Conservation (phyloP, 2,888 invertebrate genomes). For the Ormyrus labotus region DNA sequence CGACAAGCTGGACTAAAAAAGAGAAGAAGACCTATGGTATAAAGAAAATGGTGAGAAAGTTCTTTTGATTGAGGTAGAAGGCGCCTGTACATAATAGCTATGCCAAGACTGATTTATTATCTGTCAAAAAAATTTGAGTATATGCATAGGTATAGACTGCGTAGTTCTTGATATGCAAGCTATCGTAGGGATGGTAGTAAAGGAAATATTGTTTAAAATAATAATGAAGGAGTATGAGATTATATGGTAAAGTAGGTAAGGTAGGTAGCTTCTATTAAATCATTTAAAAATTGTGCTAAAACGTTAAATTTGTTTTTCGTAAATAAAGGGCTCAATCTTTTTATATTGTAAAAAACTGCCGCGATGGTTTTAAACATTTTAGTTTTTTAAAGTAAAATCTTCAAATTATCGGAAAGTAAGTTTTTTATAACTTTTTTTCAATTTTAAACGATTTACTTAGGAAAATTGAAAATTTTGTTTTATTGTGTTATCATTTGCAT, state of each 20-base stretch:
- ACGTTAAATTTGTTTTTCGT: neutral
- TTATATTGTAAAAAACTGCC: neutral
- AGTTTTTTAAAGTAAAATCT: no score
- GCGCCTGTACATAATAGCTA: slow-evolving; percentile 51
- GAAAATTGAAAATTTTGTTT: no score
- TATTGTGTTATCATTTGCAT: no score
- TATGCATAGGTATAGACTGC: slow-evolving; percentile 43
- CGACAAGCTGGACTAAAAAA: slow-evolving; percentile 74
- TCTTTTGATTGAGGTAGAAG: slow-evolving; percentile 81
- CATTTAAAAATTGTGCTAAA: neutral
- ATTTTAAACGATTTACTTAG: no score
- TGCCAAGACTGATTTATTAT: slow-evolving; percentile 53
- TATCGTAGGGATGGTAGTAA: slow-evolving; percentile 4
- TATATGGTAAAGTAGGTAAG: slow-evolving; percentile 3
- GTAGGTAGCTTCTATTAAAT: slow-evolving; percentile 15
- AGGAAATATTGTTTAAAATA: neutral
- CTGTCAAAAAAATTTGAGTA: slow-evolving; percentile 46
- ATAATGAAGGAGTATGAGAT: slow-evolving; percentile 5
- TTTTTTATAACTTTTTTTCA: no score
- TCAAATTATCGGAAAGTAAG: no score
- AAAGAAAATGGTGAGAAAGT: slow-evolving; percentile 87
- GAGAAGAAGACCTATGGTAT: slow-evolving; percentile 83
- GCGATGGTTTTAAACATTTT: no score
- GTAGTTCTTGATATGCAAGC: slow-evolving; percentile 39
- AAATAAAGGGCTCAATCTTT: neutral